Percentiles rank a stretch among this genome's conserved stretches.
Conservation (phyloP, 2,113 vertebrate species). For the Mus pahari region DNA sequence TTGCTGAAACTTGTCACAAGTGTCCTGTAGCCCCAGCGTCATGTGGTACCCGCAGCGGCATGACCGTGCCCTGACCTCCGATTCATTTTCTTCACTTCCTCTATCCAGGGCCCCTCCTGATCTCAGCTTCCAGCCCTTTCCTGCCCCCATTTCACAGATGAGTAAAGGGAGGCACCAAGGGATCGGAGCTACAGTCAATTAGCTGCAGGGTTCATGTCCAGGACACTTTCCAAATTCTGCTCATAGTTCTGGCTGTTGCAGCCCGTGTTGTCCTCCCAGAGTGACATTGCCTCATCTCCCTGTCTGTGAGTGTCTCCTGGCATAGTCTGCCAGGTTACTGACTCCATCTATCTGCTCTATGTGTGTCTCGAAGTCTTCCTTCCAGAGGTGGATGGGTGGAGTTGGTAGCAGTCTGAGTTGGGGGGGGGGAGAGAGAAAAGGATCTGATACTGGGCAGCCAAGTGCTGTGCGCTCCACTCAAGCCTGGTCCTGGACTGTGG, state of each 20-base stretch:
- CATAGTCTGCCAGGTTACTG: neutral
- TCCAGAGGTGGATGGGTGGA: neutral
- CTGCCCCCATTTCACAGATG: neutral
- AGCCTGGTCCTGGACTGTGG: neutral
- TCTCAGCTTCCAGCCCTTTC: neutral
- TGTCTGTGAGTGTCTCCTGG: neutral
- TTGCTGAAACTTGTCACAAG: neutral
- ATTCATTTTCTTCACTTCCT: slow-evolving; percentile 48
- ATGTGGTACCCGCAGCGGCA: too few species aligned
- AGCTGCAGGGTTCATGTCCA: neutral
- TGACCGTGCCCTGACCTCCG: neutral
- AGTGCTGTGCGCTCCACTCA: neutral
- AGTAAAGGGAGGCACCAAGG: neutral
- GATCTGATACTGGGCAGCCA: neutral
- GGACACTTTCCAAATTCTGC: neutral
- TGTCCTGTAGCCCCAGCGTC: accelerated
- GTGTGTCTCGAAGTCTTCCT: too few species aligned
- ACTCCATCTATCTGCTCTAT: accelerated
- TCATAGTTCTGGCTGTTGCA: neutral
- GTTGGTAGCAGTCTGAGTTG: too few species aligned
- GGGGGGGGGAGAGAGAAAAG: neutral
- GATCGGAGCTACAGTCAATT: too few species aligned
- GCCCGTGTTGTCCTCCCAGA: neutral
- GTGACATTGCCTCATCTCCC: neutral
- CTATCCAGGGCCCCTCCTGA: neutral